These are phyloP conservation scores for Nothobranchius kuhntae DNA, from an alignment of 2,113 vertebrate genomes.

Conservation along the genomic window DNA sequence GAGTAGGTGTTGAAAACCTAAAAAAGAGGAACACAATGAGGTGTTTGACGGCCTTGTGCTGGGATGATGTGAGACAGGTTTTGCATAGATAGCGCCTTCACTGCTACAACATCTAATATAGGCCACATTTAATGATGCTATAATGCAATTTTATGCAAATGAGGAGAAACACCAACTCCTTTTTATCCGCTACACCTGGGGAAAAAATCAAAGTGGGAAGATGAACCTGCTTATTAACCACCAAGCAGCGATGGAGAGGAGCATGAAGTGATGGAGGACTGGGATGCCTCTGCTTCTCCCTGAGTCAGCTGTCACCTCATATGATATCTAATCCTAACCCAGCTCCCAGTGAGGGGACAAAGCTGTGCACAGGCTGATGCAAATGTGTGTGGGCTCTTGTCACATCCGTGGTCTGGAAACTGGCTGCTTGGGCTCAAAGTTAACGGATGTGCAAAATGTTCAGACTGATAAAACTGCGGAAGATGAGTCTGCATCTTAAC, in stretches of 20 bases:
- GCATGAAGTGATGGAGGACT: neutral
- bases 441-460: slow-evolving; percentile 6
- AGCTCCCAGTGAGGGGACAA: slow-evolving; percentile 15
- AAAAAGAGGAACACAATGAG: neutral
- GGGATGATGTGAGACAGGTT: neutral
- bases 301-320: slow-evolving; percentile 58
- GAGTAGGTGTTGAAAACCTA: slow-evolving; percentile 98
- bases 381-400: slow-evolving; percentile 6
- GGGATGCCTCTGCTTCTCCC: slow-evolving; percentile 36
- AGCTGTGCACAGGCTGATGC: slow-evolving; percentile 16
- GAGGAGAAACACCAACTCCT: no score
- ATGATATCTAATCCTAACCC: slow-evolving; percentile 40
- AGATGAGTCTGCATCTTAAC: neutral
- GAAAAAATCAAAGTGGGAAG: slow-evolving; percentile 7
- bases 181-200: neutral
- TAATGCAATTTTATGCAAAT: no score
- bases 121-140: neutral
- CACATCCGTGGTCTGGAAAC: slow-evolving; percentile 17
- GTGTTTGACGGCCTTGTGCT: neutral
- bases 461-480: neutral
- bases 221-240: slow-evolving; percentile 5
- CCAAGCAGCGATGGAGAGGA: neutral
- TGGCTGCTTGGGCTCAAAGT: neutral
- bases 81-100: no score
- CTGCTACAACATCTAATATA: neutral